Base-by-base conservation (phyloP, 2,113 vertebrate genomes). In the Chaetops frenatus region DNA sequence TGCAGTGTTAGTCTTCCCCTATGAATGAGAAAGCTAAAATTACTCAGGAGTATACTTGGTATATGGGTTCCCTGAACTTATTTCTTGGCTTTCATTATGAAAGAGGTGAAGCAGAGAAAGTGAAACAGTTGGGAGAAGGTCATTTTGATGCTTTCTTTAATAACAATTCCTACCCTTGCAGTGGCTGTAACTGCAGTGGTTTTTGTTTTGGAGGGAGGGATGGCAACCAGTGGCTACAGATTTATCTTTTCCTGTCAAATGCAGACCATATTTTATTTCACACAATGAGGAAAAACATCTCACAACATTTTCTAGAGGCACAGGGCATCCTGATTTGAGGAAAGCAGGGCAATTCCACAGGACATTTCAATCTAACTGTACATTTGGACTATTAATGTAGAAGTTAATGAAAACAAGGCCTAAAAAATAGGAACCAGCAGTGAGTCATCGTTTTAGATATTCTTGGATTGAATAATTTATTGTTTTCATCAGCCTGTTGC, bases 391-490 rank as follows among this genome's bases (percentile, higher is more conserved):
- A 79, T 94, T 97, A 95, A 96, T 76, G 60, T 71, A 92, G 69
- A 94, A 93, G 80, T 91, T 97, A 96, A 97, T 94, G 90, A 98
- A 97, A 97, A 97, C 89, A 96, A 97, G 92, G 47, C 36, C 86
- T 62, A 64, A 89, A 93, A 92, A 86, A 62, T 76, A 92, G 64
- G 48, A 96, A 80, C 15, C 20, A 61, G 62, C 56, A 69, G 36
- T 62, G 69, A 96, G 64, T 95, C 35, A 65, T 83, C 50, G 13
- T 73, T 95, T 93, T 74, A 94, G 64, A 92, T 50, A 50, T 95
- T 86, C 72, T 57, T 57, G 42, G 8, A 11, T 60, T 94, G 57
- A 97, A 94, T 84, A 92, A 92, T 97, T 95, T 90, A 93, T 92
- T 90, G 67, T 95, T 97, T 97, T 94, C 95, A 96, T 79, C 94